Evolutionary conservation across 2,888 invertebrate genomes (phyloP).

Genomic region (Drosophila engyochracea): DNA sequence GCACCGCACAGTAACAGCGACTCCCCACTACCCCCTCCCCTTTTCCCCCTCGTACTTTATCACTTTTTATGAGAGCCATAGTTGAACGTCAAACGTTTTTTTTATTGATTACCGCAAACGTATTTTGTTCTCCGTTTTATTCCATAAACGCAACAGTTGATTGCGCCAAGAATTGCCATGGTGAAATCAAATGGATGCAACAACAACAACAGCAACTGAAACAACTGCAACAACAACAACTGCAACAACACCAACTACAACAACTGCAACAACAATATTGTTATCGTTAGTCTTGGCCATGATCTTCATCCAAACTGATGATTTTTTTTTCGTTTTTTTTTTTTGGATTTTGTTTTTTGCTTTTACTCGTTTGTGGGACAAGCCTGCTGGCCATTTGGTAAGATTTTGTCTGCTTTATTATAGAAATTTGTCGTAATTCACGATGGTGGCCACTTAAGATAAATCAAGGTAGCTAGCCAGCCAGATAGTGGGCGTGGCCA

Average conservation of each 20-base stretch:
- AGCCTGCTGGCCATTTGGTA: conserved; percentile 61
- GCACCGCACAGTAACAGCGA: conserved; percentile 1
- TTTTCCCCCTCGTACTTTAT: conserved; percentile 26
- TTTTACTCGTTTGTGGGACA: conserved; percentile 33
- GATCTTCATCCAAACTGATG: conserved; percentile 67
- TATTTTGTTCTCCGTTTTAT: conserved; percentile 13
- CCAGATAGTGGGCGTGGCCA: conserved; percentile 57
- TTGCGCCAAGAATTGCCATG: conserved; percentile 48
- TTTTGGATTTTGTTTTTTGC: background rate
- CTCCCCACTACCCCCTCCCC: background rate
- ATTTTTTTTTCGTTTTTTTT: conserved; percentile 28
- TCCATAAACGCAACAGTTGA: conserved; percentile 35
- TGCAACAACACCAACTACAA: conserved; percentile 2
- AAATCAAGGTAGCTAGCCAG: conserved; percentile 59
- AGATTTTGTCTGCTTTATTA: conserved; percentile 82
- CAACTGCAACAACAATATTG: conserved; percentile 40
- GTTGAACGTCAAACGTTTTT: conserved; percentile 9
- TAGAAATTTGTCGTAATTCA: conserved; percentile 79
- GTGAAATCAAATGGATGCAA: conserved; percentile 45
- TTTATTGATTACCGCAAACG: conserved; percentile 57
- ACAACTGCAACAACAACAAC: conserved; percentile 9
- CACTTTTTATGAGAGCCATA: conserved; percentile 7
- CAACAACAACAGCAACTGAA: conserved; percentile 20
- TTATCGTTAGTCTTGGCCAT: conserved; percentile 65
- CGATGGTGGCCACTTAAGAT: conserved; percentile 79